Percentiles rank a stretch among this genome's conserved stretches.
Evolutionary conservation across 2,888 invertebrate genomes (phyloP).

Genomic region (Phalera bucephala): DNA sequence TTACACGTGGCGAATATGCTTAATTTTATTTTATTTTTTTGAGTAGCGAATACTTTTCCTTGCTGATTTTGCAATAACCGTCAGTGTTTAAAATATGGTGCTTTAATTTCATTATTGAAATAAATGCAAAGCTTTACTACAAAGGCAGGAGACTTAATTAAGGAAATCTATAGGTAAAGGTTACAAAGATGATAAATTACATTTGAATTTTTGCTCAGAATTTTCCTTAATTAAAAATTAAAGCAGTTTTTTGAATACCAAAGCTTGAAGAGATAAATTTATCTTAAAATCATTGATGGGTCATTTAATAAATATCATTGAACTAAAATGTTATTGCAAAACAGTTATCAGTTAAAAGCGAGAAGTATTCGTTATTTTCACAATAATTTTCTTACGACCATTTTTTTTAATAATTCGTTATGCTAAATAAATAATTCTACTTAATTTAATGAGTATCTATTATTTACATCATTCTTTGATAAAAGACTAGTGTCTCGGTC

Average conservation of each 20-base stretch:
- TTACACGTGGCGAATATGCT: constrained; percentile 32
- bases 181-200: too few relatives aligned
- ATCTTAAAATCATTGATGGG: too few relatives aligned
- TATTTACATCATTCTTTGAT: constrained; percentile 76
- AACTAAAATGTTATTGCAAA: constrained; percentile 50
- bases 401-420: constrained; percentile 56
- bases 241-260: too few relatives aligned
- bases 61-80: constrained; percentile 41
- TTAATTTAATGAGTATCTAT: constrained; percentile 75
- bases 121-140: not conserved
- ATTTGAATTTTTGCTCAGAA: too few relatives aligned
- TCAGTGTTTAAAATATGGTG: constrained; percentile 9
- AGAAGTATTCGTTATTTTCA: constrained; percentile 49
- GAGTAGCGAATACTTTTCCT: constrained; percentile 40
- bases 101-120: not conserved
- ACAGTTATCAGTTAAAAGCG: constrained; percentile 22
- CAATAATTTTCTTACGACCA: constrained; percentile 46
- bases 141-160: too few relatives aligned
- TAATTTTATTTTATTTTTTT: constrained; percentile 30
- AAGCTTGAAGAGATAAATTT: too few relatives aligned
- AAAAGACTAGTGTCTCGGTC: constrained; percentile 66
- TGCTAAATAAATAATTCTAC: constrained; percentile 75
- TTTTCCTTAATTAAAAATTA: too few relatives aligned
- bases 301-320: too few relatives aligned
- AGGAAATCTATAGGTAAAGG: too few relatives aligned